Percentiles rank a stretch among this genome's conserved stretches.
Evolutionary conservation across 2,113 vertebrate species (phyloP).

Genomic region (Progne subis): DNA sequence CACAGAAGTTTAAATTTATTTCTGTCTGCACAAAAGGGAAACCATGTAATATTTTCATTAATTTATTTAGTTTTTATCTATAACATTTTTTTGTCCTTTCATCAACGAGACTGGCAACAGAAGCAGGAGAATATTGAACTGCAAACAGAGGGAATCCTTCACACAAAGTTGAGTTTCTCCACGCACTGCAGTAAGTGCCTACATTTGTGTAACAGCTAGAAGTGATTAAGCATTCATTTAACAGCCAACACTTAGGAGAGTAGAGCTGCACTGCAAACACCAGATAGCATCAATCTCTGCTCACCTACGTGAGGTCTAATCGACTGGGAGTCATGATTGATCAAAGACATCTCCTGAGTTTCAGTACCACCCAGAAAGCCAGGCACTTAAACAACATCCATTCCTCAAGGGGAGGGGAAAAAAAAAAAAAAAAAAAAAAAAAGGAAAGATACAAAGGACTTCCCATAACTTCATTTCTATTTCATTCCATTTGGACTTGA

Average conservation of each 20-base stretch:
- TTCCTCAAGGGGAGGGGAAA: neutral
- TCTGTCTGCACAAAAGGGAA: neutral
- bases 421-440: neutral
- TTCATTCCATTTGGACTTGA: neutral
- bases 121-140: neutral
- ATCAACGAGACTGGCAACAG: neutral
- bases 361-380: neutral
- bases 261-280: conserved; percentile 15
- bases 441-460: neutral
- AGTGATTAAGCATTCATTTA: conserved; percentile 14
- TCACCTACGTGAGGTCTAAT: conserved; percentile 12
- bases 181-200: neutral
- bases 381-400: neutral
- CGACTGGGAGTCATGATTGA: neutral
- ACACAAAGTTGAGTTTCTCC: neutral
- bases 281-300: conserved; percentile 29
- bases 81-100: neutral
- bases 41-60: neutral
- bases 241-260: neutral
- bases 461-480: neutral
- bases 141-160: neutral
- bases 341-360: neutral
- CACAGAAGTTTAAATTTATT: neutral
- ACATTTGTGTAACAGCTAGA: neutral
- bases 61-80: neutral